These are phyloP conservation scores for Odiellus spinosus DNA, from an alignment of 2,888 invertebrate species.

Conservation along the genomic window DNA sequence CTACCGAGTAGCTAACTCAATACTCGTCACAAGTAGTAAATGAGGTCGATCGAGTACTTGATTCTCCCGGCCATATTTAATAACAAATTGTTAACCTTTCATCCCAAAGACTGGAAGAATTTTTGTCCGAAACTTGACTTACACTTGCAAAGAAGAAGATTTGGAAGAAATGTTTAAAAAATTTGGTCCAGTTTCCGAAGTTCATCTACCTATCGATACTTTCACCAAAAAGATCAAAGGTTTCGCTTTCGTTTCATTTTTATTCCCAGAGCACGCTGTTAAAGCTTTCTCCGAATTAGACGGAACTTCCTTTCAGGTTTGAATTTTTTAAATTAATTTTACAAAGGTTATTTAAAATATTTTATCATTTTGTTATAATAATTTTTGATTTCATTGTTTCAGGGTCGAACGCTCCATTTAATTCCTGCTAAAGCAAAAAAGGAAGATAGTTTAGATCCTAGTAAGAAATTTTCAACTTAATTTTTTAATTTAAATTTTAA, in stretches of 20 bases:
- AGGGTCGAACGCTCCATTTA: slow-evolving; percentile 80
- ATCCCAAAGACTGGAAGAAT: slow-evolving; percentile 71
- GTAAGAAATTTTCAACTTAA: slow-evolving; percentile 6
- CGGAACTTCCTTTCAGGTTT: slow-evolving; percentile 62
- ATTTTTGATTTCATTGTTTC: no score
- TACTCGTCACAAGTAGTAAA: no score
- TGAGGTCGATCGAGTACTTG: no score
- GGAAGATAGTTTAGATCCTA: slow-evolving; percentile 9
- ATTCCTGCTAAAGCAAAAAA: slow-evolving; percentile 62
- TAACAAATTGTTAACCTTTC: no score
- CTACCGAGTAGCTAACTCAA: no score
- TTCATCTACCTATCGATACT: slow-evolving; percentile 73
- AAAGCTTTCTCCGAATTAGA: slow-evolving; percentile 73
- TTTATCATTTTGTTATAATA: no score
- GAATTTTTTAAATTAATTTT: no score
- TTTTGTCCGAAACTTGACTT: slow-evolving; percentile 79
- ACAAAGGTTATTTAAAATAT: no score
- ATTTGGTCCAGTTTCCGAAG: slow-evolving; percentile 74
- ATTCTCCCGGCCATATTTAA: no score
- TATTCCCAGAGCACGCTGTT: slow-evolving; percentile 90
- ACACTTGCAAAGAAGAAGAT: slow-evolving; percentile 68
- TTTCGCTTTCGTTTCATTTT: slow-evolving; percentile 76
- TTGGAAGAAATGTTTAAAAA: slow-evolving; percentile 62
- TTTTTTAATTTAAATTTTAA: no score
- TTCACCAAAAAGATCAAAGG: slow-evolving; percentile 69